Percentiles rank a stretch among this genome's conserved stretches.
phyloP scores from a whole-genome alignment of 1,140 invertebrate species.

The Scaptomyza hsui region DNA sequence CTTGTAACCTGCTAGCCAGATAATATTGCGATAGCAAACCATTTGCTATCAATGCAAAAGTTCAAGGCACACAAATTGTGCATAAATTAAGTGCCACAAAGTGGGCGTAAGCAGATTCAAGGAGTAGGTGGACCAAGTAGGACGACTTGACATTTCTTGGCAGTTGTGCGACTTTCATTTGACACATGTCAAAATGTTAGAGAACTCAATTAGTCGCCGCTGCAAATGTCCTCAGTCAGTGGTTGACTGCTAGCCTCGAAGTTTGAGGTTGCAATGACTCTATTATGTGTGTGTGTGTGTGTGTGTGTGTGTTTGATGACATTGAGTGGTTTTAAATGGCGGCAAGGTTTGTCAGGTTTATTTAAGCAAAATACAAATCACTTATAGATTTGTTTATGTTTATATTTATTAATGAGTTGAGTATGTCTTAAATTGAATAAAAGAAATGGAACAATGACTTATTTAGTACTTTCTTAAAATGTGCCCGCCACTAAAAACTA shows the following conservation, averaged over 20 bases:
- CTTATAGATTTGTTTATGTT: neutral
- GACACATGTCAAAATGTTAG: conserved; percentile 73
- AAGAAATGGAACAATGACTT: conserved; percentile 1
- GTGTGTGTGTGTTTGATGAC: neutral
- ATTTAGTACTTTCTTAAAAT: too few relatives aligned
- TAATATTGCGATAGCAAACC: conserved; percentile 9
- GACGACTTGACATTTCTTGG: conserved; percentile 43
- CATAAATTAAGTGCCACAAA: conserved; percentile 52
- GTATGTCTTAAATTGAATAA: neutral
- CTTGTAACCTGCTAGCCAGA: neutral
- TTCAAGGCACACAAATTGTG: conserved; percentile 54
- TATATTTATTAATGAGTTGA: neutral
- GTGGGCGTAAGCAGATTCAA: neutral
- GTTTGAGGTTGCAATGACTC: conserved; percentile 23
- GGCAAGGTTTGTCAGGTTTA: neutral
- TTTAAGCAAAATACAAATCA: conserved; percentile 2
- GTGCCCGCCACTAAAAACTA: conserved; percentile 47
- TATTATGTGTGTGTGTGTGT: conserved; percentile 8
- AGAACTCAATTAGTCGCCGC: conserved; percentile 71
- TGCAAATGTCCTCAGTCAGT: conserved; percentile 58
- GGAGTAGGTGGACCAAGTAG: conserved; percentile 1
- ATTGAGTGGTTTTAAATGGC: conserved; percentile 2
- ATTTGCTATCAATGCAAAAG: conserved; percentile 18
- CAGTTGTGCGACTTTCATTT: conserved; percentile 63
- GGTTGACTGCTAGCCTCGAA: conserved; percentile 22